These are phyloP conservation scores for Cairina moschata DNA, from an alignment of 2,113 vertebrate species.

Conservation along the genomic window DNA sequence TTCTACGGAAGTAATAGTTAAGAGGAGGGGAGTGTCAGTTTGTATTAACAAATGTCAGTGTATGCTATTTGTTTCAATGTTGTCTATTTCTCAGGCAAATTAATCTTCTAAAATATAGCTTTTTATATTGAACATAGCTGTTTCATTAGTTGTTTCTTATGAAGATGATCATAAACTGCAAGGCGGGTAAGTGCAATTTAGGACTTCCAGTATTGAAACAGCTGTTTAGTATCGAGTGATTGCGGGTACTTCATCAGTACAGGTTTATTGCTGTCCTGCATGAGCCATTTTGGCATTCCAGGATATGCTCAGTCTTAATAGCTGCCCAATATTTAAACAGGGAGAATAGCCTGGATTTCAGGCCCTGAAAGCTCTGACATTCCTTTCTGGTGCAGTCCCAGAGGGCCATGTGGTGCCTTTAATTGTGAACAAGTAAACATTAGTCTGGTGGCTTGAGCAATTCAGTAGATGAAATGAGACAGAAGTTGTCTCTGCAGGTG, in stretches of 20 bases:
- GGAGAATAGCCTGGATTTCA: conserved; percentile 42
- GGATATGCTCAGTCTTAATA: background rate
- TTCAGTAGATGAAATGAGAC: conserved; percentile 77
- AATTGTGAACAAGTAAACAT: conserved; percentile 77
- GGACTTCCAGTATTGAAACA: conserved; percentile 20
- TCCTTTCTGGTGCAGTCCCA: conserved; percentile 50
- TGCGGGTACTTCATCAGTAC: background rate
- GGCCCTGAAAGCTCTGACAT: conserved; percentile 11
- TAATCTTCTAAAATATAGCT: background rate
- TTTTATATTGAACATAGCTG: background rate
- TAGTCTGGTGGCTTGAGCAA: conserved; percentile 69
- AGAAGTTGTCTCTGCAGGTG: conserved; percentile 78
- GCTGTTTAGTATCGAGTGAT: conserved; percentile 6
- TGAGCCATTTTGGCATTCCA: conserved; percentile 9
- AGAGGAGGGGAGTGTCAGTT: background rate
- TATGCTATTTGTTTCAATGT: background rate
- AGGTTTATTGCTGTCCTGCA: conserved; percentile 27
- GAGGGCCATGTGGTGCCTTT: conserved; percentile 59
- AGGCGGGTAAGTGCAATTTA: background rate
- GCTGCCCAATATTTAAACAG: conserved; percentile 50
- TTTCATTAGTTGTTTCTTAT: background rate
- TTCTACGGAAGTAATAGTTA: background rate
- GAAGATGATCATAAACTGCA: background rate
- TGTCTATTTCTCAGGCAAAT: background rate
- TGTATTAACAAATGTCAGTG: background rate